Evolutionary conservation across 2,113 vertebrate genomes (phyloP).

Genomic region (Bucco capensis): DNA sequence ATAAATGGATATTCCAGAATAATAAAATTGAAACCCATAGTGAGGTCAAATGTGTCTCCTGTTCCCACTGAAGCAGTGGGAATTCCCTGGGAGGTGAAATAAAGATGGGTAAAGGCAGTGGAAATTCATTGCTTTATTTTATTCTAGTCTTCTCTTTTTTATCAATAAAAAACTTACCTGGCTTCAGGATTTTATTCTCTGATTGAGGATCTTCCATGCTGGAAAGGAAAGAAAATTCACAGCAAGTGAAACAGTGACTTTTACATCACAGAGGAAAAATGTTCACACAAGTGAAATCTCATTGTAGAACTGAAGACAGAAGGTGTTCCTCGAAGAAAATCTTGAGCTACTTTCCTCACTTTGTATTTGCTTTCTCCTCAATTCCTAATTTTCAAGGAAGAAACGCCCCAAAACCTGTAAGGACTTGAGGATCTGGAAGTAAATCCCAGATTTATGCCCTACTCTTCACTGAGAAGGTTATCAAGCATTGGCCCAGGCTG

Average conservation of each 20-base stretch:
- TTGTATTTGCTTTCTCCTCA: accelerated
- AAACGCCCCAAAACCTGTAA: neutral
- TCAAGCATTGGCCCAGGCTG: no score
- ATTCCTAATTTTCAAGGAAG: neutral
- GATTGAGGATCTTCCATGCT: neutral
- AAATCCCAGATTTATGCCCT: neutral
- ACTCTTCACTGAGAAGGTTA: neutral
- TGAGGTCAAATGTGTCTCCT: neutral
- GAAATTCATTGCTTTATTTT: neutral
- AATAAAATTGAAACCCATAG: neutral
- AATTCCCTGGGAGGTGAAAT: neutral
- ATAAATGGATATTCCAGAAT: neutral
- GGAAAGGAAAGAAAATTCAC: neutral
- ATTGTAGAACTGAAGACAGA: neutral
- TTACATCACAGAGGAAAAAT: neutral
- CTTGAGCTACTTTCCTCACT: accelerated
- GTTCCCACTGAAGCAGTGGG: neutral
- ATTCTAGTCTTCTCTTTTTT: neutral
- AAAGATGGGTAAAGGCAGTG: neutral
- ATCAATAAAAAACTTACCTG: neutral
- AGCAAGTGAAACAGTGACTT: neutral
- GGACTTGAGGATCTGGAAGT: neutral
- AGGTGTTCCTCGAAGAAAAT: neutral
- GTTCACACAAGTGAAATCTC: neutral
- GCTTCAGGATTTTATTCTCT: neutral